phyloP scores from a whole-genome alignment of 2,797 vertebrate genomes.

The Phataginus tricuspis region DNA sequence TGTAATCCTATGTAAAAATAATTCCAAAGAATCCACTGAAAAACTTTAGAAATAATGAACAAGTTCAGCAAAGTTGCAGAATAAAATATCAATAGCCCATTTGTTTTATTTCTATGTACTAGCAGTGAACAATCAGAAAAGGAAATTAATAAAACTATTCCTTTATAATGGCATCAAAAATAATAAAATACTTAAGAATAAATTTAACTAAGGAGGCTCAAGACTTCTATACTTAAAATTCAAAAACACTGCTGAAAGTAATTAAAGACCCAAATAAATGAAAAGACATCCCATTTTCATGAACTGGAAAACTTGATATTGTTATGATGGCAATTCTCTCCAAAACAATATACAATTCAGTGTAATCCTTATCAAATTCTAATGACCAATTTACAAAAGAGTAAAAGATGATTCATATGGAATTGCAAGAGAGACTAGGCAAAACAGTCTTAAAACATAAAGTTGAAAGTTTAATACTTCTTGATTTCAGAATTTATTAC shows the following conservation, averaged over 20 bases:
- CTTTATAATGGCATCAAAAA: no score
- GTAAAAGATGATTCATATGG: background rate
- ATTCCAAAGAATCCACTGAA: background rate
- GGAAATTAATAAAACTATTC: background rate
- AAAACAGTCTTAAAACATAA: background rate
- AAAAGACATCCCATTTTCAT: background rate
- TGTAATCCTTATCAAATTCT: background rate
- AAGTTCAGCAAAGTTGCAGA: background rate
- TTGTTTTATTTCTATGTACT: background rate
- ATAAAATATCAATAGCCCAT: background rate
- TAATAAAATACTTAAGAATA: no score
- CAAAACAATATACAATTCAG: background rate
- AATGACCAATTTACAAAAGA: background rate
- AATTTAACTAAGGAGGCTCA: background rate
- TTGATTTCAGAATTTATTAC: background rate
- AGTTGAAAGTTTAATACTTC: background rate
- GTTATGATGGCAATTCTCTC: background rate
- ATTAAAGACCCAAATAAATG: background rate
- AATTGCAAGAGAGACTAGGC: background rate
- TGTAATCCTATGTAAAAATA: background rate
- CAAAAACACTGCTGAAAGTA: background rate
- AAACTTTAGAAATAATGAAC: background rate
- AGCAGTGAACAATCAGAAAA: background rate
- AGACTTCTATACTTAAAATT: background rate
- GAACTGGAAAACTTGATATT: background rate